These are phyloP conservation scores for Psilanteris sp. DNA, from an alignment of 1,140 invertebrate species.

Conservation along the genomic window DNA sequence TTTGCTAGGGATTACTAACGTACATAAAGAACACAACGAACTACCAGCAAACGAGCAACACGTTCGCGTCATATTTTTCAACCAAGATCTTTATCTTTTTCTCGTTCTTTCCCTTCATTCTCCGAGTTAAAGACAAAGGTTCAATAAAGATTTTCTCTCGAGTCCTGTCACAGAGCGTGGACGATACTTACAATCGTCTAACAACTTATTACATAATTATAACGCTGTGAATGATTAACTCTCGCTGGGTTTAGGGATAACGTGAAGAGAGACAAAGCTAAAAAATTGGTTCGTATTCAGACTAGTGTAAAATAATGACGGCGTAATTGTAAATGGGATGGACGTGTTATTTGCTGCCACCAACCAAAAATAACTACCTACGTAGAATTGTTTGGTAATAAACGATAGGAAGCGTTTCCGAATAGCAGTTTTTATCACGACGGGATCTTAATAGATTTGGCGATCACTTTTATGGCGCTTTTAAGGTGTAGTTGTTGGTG, in stretches of 20 bases:
- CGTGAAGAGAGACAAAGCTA: slow-evolving; percentile 4
- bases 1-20: slow-evolving; percentile 63
- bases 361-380: slow-evolving; percentile 65
- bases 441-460: slow-evolving; percentile 16
- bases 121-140: slow-evolving; percentile 8
- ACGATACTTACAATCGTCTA: slow-evolving; percentile 49
- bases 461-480: slow-evolving; percentile 19
- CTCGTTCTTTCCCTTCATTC: neutral
- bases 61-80: slow-evolving; percentile 52
- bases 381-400: slow-evolving; percentile 15
- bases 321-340: slow-evolving; percentile 34
- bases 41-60: slow-evolving; percentile 59
- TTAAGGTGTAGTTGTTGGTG: slow-evolving; percentile 6
- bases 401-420: slow-evolving; percentile 32
- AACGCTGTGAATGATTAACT: slow-evolving; percentile 30
- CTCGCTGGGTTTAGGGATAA: slow-evolving; percentile 16
- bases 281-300: slow-evolving; percentile 20
- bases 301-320: slow-evolving; percentile 26
- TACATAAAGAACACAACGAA: slow-evolving; percentile 60
- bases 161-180: slow-evolving; percentile 5
- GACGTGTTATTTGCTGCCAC: slow-evolving; percentile 79
- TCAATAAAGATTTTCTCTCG: slow-evolving; percentile 4
- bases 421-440: slow-evolving; percentile 16
- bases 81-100: slow-evolving; percentile 17
- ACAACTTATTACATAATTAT: slow-evolving; percentile 31